These are phyloP conservation scores for Lithophane ornitopus DNA, from an alignment of 2,888 invertebrate genomes.

Conservation along the genomic window DNA sequence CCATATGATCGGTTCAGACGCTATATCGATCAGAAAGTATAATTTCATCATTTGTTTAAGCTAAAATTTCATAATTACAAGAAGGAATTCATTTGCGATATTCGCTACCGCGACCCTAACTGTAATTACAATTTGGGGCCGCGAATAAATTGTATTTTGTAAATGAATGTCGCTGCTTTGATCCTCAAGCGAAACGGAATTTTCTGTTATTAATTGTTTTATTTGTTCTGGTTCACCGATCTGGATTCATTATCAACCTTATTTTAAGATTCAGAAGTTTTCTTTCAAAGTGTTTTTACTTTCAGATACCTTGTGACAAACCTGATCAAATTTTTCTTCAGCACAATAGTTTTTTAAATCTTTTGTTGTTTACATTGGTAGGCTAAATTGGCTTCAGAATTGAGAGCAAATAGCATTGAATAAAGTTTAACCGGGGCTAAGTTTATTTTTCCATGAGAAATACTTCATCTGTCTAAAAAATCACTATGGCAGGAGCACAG, in stretches of 20 bases:
- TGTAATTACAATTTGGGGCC: slow-evolving; percentile 59
- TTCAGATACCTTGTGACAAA: background rate
- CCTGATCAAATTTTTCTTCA: background rate
- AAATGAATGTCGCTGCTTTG: slow-evolving; percentile 68
- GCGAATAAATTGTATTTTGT: slow-evolving; percentile 66
- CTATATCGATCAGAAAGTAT: slow-evolving; percentile 27
- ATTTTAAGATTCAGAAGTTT: slow-evolving; percentile 8
- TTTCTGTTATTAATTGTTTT: slow-evolving; percentile 75
- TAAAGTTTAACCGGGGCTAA: background rate
- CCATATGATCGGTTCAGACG: background rate
- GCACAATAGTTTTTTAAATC: background rate
- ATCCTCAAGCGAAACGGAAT: slow-evolving; percentile 68
- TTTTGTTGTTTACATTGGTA: background rate
- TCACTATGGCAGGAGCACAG: too few species aligned
- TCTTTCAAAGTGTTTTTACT: background rate
- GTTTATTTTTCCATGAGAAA: background rate
- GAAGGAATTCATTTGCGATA: slow-evolving; percentile 53
- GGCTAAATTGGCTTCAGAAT: background rate
- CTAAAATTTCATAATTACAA: slow-evolving; percentile 56
- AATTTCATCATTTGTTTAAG: slow-evolving; percentile 53
- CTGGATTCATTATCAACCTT: slow-evolving; percentile 67
- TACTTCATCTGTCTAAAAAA: background rate
- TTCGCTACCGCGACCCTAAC: slow-evolving; percentile 45
- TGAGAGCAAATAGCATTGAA: background rate
- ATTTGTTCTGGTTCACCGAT: slow-evolving; percentile 71